Conservation (phyloP, 2,797 vertebrate species). For the Aplochiton taeniatus region DNA sequence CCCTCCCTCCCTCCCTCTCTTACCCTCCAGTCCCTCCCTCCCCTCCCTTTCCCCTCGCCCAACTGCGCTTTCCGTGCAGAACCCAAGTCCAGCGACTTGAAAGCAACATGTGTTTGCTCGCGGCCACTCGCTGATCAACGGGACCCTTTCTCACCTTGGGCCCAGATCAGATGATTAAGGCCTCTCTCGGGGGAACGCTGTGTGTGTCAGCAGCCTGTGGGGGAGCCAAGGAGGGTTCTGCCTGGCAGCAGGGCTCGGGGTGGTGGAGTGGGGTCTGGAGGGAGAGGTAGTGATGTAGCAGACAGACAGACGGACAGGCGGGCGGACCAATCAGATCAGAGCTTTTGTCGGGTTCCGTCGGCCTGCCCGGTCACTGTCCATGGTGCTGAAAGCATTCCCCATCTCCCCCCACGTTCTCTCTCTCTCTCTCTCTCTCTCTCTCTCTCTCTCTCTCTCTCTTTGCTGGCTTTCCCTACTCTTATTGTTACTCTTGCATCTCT, state of each 20-base stretch:
- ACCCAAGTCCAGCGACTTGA: slow-evolving; percentile 24
- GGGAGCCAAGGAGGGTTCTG: no score
- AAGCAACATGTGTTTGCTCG: slow-evolving; percentile 2
- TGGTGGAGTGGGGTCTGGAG: slow-evolving; percentile 9
- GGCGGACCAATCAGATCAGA: no score
- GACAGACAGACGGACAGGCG: no score
- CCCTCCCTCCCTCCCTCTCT: slow-evolving; percentile 4
- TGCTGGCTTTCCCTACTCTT: slow-evolving; percentile 12
- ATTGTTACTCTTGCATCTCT: slow-evolving; percentile 7
- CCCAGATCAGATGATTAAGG: slow-evolving; percentile 9
- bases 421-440: background rate
- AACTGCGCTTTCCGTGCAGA: slow-evolving; percentile 6
- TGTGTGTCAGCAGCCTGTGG: slow-evolving; percentile 1
- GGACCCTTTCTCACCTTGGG: slow-evolving; percentile 10
- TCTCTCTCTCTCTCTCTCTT: slow-evolving; percentile 11
- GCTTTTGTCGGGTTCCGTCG: background rate
- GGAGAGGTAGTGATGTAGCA: background rate
- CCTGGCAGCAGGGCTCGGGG: slow-evolving; percentile 9
- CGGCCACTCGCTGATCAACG: slow-evolving; percentile 1
- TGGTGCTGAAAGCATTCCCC: background rate
- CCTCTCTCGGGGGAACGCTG: slow-evolving; percentile 19
- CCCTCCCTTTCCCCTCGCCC: slow-evolving; percentile 8
- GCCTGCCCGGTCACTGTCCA: background rate
- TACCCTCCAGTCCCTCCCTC: slow-evolving; percentile 18
- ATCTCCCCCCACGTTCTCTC: background rate